Base-by-base conservation (phyloP, 2,888 invertebrate species). In the Dynastes hyllus region DNA sequence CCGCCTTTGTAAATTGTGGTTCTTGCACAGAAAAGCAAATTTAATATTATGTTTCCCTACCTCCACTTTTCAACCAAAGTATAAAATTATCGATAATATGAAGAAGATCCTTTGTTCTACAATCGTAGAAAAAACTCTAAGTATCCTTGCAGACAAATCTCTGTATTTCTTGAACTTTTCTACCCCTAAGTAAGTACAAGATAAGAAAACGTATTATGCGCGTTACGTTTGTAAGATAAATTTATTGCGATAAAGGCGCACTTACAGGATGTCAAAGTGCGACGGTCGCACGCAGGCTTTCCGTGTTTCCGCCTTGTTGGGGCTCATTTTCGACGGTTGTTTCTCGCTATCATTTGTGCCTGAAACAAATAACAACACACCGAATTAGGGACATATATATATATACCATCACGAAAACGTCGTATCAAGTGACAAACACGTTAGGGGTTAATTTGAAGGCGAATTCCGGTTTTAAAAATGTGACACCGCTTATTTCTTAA, bases 271-370 rank as follows among this genome's bases (percentile, higher is more conserved):
- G 81, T 84, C 84, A 55, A 84, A 82, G 80, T 84, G 84, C 77
- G 84, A 83, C 58, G 84, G 83, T 77, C 83, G 83, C 78, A 84
- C 83, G 79, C 83, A 83, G 78, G 81, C 78, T 78, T 81, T 80
- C 77, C 83, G 81, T 75, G 83, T 83, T 80, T 88, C 87, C 73
- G 82, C 81, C 81, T 85, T 87, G 53, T 83, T 78, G 32, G 86
- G 85, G 82, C 85, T 87, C 87, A 88, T 88, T 84, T 83, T 86
- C 81, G 78, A 40, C 63, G 61, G 32, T 55, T 37, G 55, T 63
- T 65, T 37, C 22, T 58, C 5, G 50, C 37, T 70, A 45, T 63
- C 66, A 70, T 80, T 71, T 37, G 22, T 50, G 78, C 78, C 78
- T 82, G 79, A 80, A 79, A 71, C 66, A 32, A 65, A 45, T 45